These are phyloP conservation scores for Ormyrus pomaceus DNA, from an alignment of 2,888 invertebrate species.

Conservation along the genomic window DNA sequence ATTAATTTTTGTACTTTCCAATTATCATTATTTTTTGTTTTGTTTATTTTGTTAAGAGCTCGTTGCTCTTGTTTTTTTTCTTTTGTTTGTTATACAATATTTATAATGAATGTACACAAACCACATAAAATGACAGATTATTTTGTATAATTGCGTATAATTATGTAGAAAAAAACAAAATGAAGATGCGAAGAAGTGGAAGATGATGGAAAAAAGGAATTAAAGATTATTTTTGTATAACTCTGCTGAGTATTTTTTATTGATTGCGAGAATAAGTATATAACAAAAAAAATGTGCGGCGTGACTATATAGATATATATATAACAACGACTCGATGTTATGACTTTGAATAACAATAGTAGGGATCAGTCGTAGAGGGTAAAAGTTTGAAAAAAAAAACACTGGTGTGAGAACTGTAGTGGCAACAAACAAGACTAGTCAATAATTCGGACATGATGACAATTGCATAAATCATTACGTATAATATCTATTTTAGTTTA, in stretches of 20 bases:
- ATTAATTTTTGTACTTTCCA: background rate
- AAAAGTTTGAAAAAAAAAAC: slow-evolving; percentile 16
- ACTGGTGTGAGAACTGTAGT: slow-evolving; percentile 23
- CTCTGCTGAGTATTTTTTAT: slow-evolving; percentile 54
- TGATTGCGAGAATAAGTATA: slow-evolving; percentile 25
- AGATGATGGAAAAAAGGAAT: slow-evolving; percentile 38
- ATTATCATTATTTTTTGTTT: background rate
- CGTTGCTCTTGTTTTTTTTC: slow-evolving; percentile 8
- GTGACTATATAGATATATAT: slow-evolving; percentile 32
- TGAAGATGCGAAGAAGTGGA: slow-evolving; percentile 14
- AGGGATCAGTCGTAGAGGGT: background rate
- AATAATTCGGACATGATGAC: slow-evolving; percentile 46
- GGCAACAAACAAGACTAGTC: slow-evolving; percentile 45
- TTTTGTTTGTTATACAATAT: slow-evolving; percentile 8
- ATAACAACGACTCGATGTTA: slow-evolving; percentile 30
- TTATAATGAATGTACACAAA: slow-evolving; percentile 24
- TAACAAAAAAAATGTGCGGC: background rate
- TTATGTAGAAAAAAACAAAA: background rate
- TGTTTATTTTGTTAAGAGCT: background rate
- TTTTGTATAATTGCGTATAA: slow-evolving; percentile 45
- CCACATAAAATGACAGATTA: slow-evolving; percentile 35
- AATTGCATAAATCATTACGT: slow-evolving; percentile 10
- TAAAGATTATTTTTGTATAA: slow-evolving; percentile 56
- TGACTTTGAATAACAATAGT: slow-evolving; percentile 7
- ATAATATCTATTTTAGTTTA: background rate